Conservation (phyloP, 2,888 invertebrate genomes). For the Macrophya annulata region DNA sequence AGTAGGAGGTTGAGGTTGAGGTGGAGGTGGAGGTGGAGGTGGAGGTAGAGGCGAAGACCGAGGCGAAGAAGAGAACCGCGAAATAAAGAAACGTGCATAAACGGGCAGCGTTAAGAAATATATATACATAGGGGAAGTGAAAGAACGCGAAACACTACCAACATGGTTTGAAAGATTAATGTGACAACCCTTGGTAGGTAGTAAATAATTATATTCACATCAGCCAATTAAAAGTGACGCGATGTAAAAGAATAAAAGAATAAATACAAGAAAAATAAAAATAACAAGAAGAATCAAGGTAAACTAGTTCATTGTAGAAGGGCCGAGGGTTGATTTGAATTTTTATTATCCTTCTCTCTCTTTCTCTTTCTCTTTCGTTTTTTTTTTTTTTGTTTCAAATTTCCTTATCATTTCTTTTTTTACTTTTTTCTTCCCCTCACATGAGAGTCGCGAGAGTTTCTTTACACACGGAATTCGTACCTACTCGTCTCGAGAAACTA, state of each 20-base stretch:
- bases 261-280: neutral
- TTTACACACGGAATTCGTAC: neutral
- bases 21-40: neutral
- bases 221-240: constrained; percentile 48
- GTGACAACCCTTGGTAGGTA: constrained; percentile 35
- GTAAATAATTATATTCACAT: constrained; percentile 48
- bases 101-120: neutral
- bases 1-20: neutral
- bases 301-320: neutral
- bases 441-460: neutral
- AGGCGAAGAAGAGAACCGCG: neutral
- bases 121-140: neutral
- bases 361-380: neutral
- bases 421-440: neutral
- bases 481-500: neutral
- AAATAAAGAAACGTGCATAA: constrained; percentile 15
- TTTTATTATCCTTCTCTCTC: neutral
- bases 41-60: neutral
- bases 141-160: neutral
- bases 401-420: neutral
- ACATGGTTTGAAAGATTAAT: constrained; percentile 21
- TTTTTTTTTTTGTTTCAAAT: neutral
- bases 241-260: neutral
- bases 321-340: neutral
- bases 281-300: neutral